These are phyloP conservation scores for Catamblyrhynchus diadema DNA, from an alignment of 2,797 vertebrate genomes.

Conservation along the genomic window DNA sequence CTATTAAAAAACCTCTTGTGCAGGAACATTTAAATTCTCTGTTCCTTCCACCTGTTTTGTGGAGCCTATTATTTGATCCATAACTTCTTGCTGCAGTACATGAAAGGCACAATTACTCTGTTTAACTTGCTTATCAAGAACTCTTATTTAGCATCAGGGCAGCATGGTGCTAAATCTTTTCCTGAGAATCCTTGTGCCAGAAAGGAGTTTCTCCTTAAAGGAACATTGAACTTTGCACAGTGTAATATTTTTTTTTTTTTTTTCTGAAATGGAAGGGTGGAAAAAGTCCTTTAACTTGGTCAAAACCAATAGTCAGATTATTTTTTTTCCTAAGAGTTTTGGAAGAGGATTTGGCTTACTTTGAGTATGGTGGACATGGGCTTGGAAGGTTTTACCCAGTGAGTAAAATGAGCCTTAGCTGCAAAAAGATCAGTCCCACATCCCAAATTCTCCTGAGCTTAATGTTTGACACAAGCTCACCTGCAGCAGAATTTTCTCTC, in stretches of 20 bases:
- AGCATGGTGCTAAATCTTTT: not conserved
- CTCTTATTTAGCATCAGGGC: not conserved
- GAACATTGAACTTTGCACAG: not conserved
- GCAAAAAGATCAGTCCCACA: not conserved
- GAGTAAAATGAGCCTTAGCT: not conserved
- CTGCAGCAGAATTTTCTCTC: not conserved
- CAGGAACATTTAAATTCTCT: not conserved
- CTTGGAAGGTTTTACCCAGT: not conserved
- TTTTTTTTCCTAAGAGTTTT: not conserved
- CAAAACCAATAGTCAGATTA: not conserved
- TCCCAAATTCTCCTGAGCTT: not conserved
- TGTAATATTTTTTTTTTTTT: not conserved
- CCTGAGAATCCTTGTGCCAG: not conserved
- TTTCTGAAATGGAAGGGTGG: not conserved
- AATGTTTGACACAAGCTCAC: not conserved
- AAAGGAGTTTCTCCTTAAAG: not conserved
- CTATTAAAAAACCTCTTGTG: not conserved
- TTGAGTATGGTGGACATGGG: not conserved
- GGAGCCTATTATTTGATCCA: not conserved
- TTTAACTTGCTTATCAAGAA: not conserved
- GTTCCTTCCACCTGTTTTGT: not conserved
- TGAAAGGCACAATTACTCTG: not conserved
- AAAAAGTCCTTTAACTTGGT: not conserved
- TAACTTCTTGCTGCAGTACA: not conserved
- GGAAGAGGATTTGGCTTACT: not conserved